Evolutionary conservation across 2,888 invertebrate species (phyloP).

Genomic region (Lepetodrilus schrolli): DNA sequence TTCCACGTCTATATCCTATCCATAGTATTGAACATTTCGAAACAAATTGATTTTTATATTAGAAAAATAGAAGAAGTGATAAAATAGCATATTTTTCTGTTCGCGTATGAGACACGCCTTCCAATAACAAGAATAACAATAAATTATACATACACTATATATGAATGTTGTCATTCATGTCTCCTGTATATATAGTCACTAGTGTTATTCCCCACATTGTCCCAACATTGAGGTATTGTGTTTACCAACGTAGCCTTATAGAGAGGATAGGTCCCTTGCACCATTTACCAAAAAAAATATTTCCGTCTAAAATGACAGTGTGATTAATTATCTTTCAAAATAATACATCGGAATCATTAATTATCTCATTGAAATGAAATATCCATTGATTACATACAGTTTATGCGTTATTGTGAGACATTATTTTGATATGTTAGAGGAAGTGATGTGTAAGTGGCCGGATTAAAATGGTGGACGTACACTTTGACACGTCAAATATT

Average conservation of each 20-base stretch:
- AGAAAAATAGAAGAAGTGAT: not conserved
- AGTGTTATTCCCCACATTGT: no score
- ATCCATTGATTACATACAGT: not conserved
- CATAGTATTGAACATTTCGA: not conserved
- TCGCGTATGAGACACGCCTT: no score
- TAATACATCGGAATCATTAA: not conserved
- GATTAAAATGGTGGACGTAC: not conserved
- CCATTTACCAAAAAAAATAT: slow-evolving; percentile 7
- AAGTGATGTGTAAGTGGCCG: not conserved
- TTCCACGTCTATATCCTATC: no score
- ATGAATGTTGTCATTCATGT: not conserved
- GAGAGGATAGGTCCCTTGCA: not conserved
- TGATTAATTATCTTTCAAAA: not conserved
- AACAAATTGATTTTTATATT: not conserved
- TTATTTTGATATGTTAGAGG: no score
- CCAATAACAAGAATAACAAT: no score
- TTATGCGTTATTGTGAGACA: not conserved
- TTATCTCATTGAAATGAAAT: not conserved
- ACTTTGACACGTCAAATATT: slow-evolving; percentile 18
- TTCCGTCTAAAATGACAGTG: not conserved
- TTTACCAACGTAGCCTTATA: not conserved
- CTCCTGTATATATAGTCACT: not conserved
- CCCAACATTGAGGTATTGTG: not conserved
- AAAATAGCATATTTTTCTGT: not conserved
- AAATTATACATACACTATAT: not conserved